phyloP scores from a whole-genome alignment of 2,113 vertebrate species.

The Carassius gibelio region DNA sequence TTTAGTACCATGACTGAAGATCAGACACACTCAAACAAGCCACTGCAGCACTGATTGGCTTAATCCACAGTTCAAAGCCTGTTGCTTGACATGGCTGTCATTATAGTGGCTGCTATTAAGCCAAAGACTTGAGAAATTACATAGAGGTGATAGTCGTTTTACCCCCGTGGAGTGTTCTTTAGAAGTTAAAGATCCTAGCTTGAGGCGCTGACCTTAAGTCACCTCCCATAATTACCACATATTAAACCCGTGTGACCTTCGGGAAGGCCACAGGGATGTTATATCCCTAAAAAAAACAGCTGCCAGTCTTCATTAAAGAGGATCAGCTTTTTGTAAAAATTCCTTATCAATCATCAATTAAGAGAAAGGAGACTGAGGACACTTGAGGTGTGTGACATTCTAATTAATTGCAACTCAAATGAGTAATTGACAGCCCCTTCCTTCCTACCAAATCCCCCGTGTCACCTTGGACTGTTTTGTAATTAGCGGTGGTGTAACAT shows the following conservation, averaged over 20 bases:
- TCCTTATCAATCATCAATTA: constrained; percentile 75
- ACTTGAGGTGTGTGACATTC: constrained; percentile 70
- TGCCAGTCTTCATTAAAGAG: constrained; percentile 74
- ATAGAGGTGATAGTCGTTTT: constrained; percentile 19
- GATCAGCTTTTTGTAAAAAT: constrained; percentile 71
- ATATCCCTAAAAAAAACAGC: constrained; percentile 56
- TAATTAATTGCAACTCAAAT: constrained; percentile 75
- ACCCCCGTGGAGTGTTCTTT: constrained; percentile 55
- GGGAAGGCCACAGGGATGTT: constrained; percentile 59
- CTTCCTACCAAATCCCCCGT: constrained; percentile 44
- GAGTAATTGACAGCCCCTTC: constrained; percentile 66
- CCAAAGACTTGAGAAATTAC: constrained; percentile 34
- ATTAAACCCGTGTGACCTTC: constrained; percentile 56
- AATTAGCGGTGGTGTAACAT: constrained; percentile 56
- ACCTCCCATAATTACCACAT: constrained; percentile 45
- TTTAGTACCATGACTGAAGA: background rate
- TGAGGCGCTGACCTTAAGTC: constrained; percentile 55
- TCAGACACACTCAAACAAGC: background rate
- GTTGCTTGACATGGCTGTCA: background rate
- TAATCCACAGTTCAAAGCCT: constrained; percentile 5
- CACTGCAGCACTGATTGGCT: background rate
- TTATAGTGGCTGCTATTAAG: constrained; percentile 12
- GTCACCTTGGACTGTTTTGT: constrained; percentile 68
- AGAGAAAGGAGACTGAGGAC: constrained; percentile 71
- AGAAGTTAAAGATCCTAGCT: constrained; percentile 52